A percentile compares a stretch with the other conserved stretches of the same genome.
Evolutionary conservation across 2,113 vertebrate genomes (phyloP).

Genomic region (Amphilophus citrinellus): DNA sequence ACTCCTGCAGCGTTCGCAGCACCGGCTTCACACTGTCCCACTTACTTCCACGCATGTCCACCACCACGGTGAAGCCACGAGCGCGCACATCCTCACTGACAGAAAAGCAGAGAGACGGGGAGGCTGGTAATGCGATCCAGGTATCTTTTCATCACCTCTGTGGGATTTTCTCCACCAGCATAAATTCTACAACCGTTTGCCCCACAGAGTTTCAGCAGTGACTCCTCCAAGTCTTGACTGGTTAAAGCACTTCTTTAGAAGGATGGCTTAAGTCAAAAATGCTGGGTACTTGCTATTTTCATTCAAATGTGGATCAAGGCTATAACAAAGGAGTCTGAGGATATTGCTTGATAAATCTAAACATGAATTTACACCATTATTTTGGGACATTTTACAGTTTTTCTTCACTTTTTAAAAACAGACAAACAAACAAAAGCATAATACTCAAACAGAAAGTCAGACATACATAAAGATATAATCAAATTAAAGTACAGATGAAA

Average conservation of each 20-base stretch:
- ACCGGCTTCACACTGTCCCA: constrained; percentile 99
- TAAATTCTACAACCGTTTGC: background rate
- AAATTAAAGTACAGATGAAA: background rate
- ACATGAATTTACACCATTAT: background rate
- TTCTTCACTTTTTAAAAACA: background rate
- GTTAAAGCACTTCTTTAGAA: background rate
- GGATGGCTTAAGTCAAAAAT: background rate
- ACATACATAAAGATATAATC: background rate
- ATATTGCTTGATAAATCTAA: background rate
- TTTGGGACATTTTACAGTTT: background rate
- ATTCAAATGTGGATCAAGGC: background rate
- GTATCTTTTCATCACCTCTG: background rate
- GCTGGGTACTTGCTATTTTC: background rate
- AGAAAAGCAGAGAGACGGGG: background rate
- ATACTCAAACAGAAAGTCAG: background rate
- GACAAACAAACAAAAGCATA: background rate
- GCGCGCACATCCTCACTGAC: constrained; percentile 96
- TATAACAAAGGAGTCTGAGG: background rate
- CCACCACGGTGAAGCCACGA: constrained; percentile 97
- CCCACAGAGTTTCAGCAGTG: background rate
- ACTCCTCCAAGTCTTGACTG: background rate
- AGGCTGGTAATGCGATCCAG: background rate
- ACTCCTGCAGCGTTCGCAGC: constrained; percentile 95
- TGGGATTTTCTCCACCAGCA: background rate
- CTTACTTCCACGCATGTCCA: constrained; percentile 98